These are phyloP conservation scores for Diglossa cyanea DNA, from an alignment of 2,797 vertebrate species.

Conservation along the genomic window DNA sequence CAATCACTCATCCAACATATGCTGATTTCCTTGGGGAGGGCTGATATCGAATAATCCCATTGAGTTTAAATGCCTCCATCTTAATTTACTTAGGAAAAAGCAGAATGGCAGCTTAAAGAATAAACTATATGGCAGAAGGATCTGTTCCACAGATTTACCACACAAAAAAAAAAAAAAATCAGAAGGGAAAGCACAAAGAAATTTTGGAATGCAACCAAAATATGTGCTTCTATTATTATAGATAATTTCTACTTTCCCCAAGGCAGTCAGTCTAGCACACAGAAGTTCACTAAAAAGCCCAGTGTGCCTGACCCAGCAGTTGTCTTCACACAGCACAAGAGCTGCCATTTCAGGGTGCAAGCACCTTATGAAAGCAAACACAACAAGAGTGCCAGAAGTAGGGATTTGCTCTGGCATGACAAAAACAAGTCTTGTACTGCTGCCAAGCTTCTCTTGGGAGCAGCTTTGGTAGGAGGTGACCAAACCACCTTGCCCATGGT, in stretches of 20 bases:
- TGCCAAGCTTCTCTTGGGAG: neutral
- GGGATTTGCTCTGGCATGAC: neutral
- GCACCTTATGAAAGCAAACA: neutral
- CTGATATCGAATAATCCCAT: neutral
- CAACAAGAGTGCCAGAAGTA: neutral
- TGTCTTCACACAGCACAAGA: neutral
- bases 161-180: neutral
- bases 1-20: neutral
- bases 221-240: neutral
- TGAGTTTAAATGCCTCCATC: constrained; percentile 2
- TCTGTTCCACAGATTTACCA: neutral
- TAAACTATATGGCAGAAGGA: neutral
- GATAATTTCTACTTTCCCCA: neutral
- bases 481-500: neutral
- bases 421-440: neutral
- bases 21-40: neutral
- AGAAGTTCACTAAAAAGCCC: neutral
- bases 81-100: constrained; percentile 26
- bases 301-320: neutral
- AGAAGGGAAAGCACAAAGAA: neutral
- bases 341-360: neutral
- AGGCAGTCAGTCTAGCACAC: neutral
- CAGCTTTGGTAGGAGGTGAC: neutral
- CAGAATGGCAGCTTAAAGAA: neutral
- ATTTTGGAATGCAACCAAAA: neutral